Base-by-base conservation (phyloP, 2,888 invertebrate species). In the Beris chalybata region DNA sequence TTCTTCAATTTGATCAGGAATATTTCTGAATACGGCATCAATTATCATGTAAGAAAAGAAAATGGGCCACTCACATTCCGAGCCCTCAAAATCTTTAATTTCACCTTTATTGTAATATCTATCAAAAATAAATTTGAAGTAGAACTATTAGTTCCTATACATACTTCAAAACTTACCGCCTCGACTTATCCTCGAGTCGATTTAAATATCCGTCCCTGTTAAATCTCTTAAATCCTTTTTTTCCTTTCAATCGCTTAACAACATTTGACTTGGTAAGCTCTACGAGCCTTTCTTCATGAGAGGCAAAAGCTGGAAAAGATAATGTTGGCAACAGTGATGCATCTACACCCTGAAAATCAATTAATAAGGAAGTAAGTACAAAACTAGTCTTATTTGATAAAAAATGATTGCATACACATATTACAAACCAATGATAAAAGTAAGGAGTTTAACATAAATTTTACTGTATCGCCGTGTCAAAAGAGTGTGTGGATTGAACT, bases 1-100 rank as follows among this genome's bases (percentile, higher is more conserved):
- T 76, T 95, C 91, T 70, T 93, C 90, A n/a, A 95, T 91, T 83
- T 96, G 95, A 63, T 93, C 92, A 4, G 92, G 90, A 70, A 93
- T 82, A 15, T 91, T 88, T 74, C 91, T 90, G 77, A 93, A 95
- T 57, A 93, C 92, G 9, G 97, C 96, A 79, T 99, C 97, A 72
- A 99, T 95, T 56, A 97, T 92, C 90, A 99, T 92, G 78, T 91
- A 92, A 52, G 96, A 90, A 76, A 92, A 95, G 81, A 99, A 97
- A 58, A 99, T 80, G 0, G 99, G 99, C 97, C 98, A 99, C 79
- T 99, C 97, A 71, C 95, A 94, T 82, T 99, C 99, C 12, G 98
- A 86, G 52, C 92, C 92, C 76, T 98, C 97, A 82, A 97, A 99
- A 76, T 94, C 90, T 80, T 95, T 96, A 3, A 97, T 87, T 82